Conservation (phyloP, 2,888 invertebrate genomes). For the Camptogramma bilineatum region DNA sequence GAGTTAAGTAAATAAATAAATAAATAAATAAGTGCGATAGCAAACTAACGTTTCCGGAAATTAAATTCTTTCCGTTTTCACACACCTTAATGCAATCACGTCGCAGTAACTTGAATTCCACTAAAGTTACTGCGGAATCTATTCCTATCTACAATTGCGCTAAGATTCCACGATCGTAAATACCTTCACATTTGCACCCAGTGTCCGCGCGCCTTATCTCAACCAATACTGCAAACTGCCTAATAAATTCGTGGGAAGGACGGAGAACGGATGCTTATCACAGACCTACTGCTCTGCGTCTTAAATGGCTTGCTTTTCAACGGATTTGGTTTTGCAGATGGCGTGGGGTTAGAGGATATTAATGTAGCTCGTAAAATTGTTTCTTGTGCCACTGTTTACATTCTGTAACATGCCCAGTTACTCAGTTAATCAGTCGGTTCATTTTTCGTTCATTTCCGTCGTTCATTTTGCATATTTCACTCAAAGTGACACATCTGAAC, state of each 20-base stretch:
- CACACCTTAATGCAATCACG: background rate
- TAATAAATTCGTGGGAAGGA: constrained; percentile 56
- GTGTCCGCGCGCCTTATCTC: constrained; percentile 42
- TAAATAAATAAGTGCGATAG: too few species aligned
- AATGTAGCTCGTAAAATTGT: too few species aligned
- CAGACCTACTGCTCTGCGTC: constrained; percentile 49
- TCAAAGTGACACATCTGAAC: too few species aligned
- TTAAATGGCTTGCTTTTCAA: constrained; percentile 56
- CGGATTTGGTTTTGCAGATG: constrained; percentile 23
- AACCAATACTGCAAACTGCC: constrained; percentile 57
- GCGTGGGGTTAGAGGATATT: background rate
- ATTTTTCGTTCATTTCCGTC: too few species aligned
- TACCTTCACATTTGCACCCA: constrained; percentile 14
- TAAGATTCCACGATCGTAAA: constrained; percentile 7
- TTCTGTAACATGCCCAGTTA: too few species aligned
- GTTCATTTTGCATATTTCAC: too few species aligned
- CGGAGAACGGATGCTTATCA: constrained; percentile 66
- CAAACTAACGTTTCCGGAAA: background rate
- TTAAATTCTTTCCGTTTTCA: background rate
- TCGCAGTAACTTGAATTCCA: background rate
- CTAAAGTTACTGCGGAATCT: constrained; percentile 1
- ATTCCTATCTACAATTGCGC: constrained; percentile 4
- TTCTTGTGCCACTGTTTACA: too few species aligned
- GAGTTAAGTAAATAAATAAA: too few species aligned
- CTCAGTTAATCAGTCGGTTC: too few species aligned